A percentile compares a stretch with the other conserved stretches of the same genome.
Conservation (phyloP, 1,140 invertebrate genomes). For the Pectinophora gossypiella region DNA sequence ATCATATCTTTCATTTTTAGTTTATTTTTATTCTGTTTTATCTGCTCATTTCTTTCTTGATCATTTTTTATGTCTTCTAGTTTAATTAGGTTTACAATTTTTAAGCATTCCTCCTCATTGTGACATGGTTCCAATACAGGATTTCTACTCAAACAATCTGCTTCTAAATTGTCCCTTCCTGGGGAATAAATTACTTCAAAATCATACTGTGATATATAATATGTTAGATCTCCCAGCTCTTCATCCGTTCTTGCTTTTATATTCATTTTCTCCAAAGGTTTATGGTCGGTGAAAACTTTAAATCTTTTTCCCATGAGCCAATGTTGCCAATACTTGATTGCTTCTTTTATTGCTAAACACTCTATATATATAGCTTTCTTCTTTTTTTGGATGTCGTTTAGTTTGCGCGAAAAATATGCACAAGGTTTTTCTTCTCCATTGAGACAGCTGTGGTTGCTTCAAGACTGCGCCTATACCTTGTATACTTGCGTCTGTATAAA, state of each 20-base stretch:
- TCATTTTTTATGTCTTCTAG: constrained; percentile 37
- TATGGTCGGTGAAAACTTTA: constrained; percentile 50
- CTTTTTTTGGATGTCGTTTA: constrained; percentile 22
- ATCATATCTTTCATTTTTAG: constrained; percentile 16
- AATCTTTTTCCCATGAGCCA: constrained; percentile 48
- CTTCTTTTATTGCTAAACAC: constrained; percentile 45
- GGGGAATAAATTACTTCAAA: constrained; percentile 19
- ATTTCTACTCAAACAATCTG: constrained; percentile 47
- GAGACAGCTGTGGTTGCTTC: constrained; percentile 23
- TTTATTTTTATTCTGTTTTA: constrained; percentile 25
- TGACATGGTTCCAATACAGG: constrained; percentile 39
- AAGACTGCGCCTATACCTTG: constrained; percentile 46
- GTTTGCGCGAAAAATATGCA: constrained; percentile 29
- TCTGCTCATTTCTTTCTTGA: constrained; percentile 35
- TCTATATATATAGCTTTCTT: constrained; percentile 18
- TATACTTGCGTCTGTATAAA: constrained; percentile 44
- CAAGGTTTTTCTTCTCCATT: constrained; percentile 20
- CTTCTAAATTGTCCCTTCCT: constrained; percentile 40
- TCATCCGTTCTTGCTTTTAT: constrained; percentile 32
- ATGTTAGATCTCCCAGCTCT: constrained; percentile 15
- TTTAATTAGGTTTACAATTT: constrained; percentile 39
- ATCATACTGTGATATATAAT: constrained; percentile 22
- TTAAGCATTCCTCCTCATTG: constrained; percentile 34
- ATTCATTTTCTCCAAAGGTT: constrained; percentile 51
- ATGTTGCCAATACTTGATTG: constrained; percentile 54